Evolutionary conservation across 2,888 invertebrate genomes (phyloP).

Genomic region (Drosophila algonquin): DNA sequence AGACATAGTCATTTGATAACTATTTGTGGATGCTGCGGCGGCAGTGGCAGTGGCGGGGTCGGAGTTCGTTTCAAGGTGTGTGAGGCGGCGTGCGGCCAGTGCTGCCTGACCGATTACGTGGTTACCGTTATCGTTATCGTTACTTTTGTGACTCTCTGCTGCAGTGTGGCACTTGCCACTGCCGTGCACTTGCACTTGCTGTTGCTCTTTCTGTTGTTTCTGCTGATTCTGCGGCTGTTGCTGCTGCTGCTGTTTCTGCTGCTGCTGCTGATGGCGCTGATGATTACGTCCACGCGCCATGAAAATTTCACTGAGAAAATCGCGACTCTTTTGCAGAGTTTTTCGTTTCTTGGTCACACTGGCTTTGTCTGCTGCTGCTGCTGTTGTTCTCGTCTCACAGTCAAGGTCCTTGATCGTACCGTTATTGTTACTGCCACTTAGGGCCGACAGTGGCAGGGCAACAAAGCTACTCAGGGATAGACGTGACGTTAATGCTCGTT

Average conservation of each 20-base stretch:
- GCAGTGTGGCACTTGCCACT: constrained; percentile 31
- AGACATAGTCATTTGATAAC: constrained; percentile 83
- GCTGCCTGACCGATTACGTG: constrained; percentile 61
- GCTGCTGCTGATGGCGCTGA: constrained; percentile 76
- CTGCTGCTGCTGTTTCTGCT: constrained; percentile 38
- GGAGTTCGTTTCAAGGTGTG: constrained; percentile 82
- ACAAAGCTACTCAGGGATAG: constrained; percentile 63
- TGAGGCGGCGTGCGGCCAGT: constrained; percentile 54
- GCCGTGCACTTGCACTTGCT: constrained; percentile 35
- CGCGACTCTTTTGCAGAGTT: constrained; percentile 79
- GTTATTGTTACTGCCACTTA: not conserved
- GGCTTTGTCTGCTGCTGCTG: not conserved
- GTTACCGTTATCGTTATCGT: constrained; percentile 8
- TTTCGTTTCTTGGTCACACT: constrained; percentile 55
- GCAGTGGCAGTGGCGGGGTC: constrained; percentile 77
- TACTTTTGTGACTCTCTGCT: constrained; percentile 36
- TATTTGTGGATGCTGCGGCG: constrained; percentile 72
- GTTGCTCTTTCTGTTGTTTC: constrained; percentile 43
- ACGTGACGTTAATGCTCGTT: constrained; percentile 64
- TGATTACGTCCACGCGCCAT: constrained; percentile 84
- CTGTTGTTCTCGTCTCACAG: not conserved
- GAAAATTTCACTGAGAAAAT: constrained; percentile 81
- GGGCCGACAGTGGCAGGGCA: not conserved
- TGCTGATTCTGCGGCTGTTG: constrained; percentile 49
- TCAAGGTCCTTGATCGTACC: not conserved